Base-by-base conservation (phyloP, 2,113 vertebrate species). In the Sula dactylatra region DNA sequence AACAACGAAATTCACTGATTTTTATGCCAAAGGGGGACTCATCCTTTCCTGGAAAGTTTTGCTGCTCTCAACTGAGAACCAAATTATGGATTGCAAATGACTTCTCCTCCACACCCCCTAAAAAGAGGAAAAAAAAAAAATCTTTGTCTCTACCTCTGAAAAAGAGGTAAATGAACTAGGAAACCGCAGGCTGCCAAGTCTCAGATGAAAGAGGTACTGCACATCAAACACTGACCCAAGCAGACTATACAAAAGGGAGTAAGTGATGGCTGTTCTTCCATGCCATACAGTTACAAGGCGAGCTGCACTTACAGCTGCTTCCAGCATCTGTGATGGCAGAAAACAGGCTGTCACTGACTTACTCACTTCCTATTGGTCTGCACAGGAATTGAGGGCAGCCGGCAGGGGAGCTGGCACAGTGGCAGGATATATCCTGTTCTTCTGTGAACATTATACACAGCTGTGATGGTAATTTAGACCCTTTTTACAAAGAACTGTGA, bases 31-130 rank as follows among this genome's bases (percentile, higher is more conserved):
- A 81, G n/a, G 31, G 80, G 77, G 34, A 93, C 59, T 90, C 94
- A 92, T 86, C 88, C 88, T 90, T 95, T 92, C 85, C 93, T 93
- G 72, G 69, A 82, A 93, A 91, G 65, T 88, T 88, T 34, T 88
- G 59, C 88, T 84, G 80, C 72, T 89, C 52, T 83, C 65, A 73
- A 21, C 8, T 72, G 62, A 55, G 56, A 83, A 18, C 49, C 64
- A 90, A 91, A 93, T 56, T 72, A 74, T 18, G 17, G 73, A 67
- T 69, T 84, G 40, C 56, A 85, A 92, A 85, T 34, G 4, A 88
- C 22, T 91, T 89, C 56, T 86, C 47, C 56, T 79, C 52, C 70
- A 52, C 36, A 52, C 13, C 9, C 26, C 65, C n/a, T 65, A 47
- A 50, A 49, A 52, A 71, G 8, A 17, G 62, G 44, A 25, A 17